Evolutionary conservation across 2,797 vertebrate genomes (phyloP), one percentile per base, ranked within the genome.

Genomic region (Takifugu ocellatus): DNA sequence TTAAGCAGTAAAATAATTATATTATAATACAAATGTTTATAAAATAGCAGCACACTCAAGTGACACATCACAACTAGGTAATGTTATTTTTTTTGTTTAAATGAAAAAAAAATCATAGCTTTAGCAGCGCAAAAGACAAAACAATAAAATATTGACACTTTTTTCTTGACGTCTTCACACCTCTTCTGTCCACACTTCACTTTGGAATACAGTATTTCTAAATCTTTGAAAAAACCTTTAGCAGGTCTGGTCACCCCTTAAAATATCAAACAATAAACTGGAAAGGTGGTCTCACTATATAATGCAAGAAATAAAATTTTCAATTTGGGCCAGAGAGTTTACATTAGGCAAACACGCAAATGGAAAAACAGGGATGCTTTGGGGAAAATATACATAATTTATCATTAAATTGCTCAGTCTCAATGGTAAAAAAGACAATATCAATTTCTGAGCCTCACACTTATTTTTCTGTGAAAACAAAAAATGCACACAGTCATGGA

Each of bases 31-130:
- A 97, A 95, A 95, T 93, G 95, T 98, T 96, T 98, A 96, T 96
- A 98, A 97, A 96, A 98, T 98, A 98, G 96, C 96, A 98, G 96
- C 96, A 97, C 96, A 98, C 95, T 95, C 93, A 94, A 90, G 96
- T 98, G 95, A 98, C 94, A 95, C 93, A 95, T 96, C 96, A 98
- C 95, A 92, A 95, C 94, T 96, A 96, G 87, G 94, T 93, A 94
- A 94, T 95, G 95, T 97, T 95, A 95, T 95, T 91, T 91, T 84
- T 47, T 93, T 95, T 95, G 94, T 95, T 96, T 88, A 89, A 91
- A 95, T 95, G 93, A 93, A 95, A 93, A 92, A 21, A 94, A 90
- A 94, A 94, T 94, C 91, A 93, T 94, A 96, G 96, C 96, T 95
- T 94, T 98, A 98, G 96, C 96, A 98, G 96, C 96, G 93, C 92